Base-by-base conservation (phyloP, 2,113 vertebrate species). In the Recurvirostra avosetta region DNA sequence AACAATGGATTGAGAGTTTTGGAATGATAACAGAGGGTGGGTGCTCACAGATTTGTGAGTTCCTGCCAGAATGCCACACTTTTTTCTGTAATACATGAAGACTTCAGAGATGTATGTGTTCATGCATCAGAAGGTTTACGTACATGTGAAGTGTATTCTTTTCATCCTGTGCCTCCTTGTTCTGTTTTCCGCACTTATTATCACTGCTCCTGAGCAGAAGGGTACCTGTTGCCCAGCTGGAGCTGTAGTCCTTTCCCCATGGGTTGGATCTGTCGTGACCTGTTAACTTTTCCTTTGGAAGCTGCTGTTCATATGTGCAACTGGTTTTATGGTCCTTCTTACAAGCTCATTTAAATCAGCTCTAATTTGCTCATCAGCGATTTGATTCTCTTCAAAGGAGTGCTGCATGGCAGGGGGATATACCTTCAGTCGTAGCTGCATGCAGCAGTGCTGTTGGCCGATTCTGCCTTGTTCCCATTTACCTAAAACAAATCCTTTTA, bases 251-350 rank as follows among this genome's bases (percentile, higher is more conserved):
- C 15, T 56, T 88, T 71, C 43, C 40, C 38, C 6, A 4, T 36
- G 38, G 67, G 11, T 27, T 79, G 26, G 18, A 13, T 68, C 86
- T 68, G 50, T 34, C 41, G 52, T 58, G 56, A 29, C 43, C 55
- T 55, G n/a, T 38, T 71, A 75, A 38, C 7, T 72, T 93, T 58
- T 67, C 38, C 22, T 92, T 38, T 92, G 49, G 74, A 82, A 92
- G 15, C 56, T 86, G 74, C 38, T 88, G 32, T 76, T 92, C 19
- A 6, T 36, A 49, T 0, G 1, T 84, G n/a, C 65, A 86, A n/a
- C 32, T 80, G 34, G 5, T 73, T 92, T 89, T 83, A 21, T 52
- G 43, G 62, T 52, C 40, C 61, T 80, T 56, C 49, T 84, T 36
- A 56, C 36, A 89, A 43, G 47, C 56, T 82, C 12, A 14, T 75